These are phyloP conservation scores for Drosophila nasuta DNA, from an alignment of 1,140 invertebrate species.

Conservation along the genomic window DNA sequence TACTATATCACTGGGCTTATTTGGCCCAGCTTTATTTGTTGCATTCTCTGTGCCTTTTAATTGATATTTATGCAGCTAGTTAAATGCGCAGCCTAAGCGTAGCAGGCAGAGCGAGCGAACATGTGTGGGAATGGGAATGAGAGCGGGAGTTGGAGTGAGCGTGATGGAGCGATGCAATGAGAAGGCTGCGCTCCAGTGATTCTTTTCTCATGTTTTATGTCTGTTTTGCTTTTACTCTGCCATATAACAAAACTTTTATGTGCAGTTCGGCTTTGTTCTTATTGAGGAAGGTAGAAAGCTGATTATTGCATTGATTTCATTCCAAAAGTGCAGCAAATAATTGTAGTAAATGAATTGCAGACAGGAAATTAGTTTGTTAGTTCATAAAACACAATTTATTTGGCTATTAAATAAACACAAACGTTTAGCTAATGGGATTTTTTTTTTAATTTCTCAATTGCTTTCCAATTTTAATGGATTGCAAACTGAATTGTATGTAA, in stretches of 20 bases:
- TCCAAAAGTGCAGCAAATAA: conserved; percentile 57
- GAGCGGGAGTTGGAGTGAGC: conserved; percentile 8
- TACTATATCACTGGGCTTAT: conserved; percentile 26
- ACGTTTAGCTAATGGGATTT: too few relatives aligned
- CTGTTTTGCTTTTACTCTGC: conserved; percentile 39
- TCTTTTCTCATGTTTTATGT: conserved; percentile 59
- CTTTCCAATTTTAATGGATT: background rate
- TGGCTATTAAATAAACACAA: background rate
- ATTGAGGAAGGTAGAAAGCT: conserved; percentile 44
- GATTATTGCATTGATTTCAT: conserved; percentile 50
- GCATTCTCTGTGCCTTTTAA: conserved; percentile 64
- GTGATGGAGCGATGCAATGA: conserved; percentile 16
- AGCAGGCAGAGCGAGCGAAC: background rate
- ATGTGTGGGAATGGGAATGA: background rate
- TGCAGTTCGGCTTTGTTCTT: conserved; percentile 31
- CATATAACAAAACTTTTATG: conserved; percentile 1
- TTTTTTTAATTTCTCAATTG: background rate
- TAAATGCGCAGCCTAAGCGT: conserved; percentile 45
- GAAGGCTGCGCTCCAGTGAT: conserved; percentile 66
- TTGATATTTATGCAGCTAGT: conserved; percentile 81
- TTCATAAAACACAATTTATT: conserved; percentile 12
- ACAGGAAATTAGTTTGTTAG: conserved; percentile 45
- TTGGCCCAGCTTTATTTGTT: conserved; percentile 49
- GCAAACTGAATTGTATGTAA: too few relatives aligned
- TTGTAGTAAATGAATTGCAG: conserved; percentile 41